A percentile compares a stretch with the other conserved stretches of the same genome.
phyloP scores from a whole-genome alignment of 30 jellyfish, hydroid and myxozoan species.

The Turritopsis dohrnii region DNA sequence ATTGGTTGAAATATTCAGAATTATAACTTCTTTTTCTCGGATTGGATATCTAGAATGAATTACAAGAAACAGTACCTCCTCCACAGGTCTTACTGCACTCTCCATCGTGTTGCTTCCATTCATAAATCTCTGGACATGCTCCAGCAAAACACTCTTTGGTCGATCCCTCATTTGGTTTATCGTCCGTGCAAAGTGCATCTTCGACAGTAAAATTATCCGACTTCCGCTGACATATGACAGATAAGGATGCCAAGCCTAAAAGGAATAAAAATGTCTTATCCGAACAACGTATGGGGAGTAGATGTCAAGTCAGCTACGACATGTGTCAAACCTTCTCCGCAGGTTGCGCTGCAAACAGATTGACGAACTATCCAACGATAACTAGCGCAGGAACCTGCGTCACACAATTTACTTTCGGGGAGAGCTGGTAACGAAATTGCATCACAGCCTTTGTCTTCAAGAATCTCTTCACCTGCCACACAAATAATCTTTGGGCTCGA shows the following conservation, averaged over 20 bases:
- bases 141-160: constrained; percentile 41
- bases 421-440: neutral
- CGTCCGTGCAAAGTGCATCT: constrained; percentile 14
- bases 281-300: neutral
- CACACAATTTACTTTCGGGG: constrained; percentile 23
- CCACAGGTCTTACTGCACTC: constrained; percentile 67
- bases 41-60: neutral
- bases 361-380: constrained; percentile 49
- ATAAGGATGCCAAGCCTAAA: constrained; percentile 3
- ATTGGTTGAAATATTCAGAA: neutral
- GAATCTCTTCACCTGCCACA: neutral
- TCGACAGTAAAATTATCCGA: constrained; percentile 9
- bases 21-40: no score
- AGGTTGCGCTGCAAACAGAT: constrained; percentile 76
- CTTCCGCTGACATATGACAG: constrained; percentile 12
- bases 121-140: constrained; percentile 32
- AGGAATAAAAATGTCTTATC: neutral
- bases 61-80: constrained; percentile 26
- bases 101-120: constrained; percentile 26
- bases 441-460: neutral
- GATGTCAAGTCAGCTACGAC: neutral
- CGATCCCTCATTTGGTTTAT: constrained; percentile 35
- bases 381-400: constrained; percentile 48
- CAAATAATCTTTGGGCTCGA: neutral
- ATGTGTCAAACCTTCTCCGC: constrained; percentile 65